phyloP scores from a whole-genome alignment of 2,888 invertebrate genomes.

The Spodoptera exigua region DNA sequence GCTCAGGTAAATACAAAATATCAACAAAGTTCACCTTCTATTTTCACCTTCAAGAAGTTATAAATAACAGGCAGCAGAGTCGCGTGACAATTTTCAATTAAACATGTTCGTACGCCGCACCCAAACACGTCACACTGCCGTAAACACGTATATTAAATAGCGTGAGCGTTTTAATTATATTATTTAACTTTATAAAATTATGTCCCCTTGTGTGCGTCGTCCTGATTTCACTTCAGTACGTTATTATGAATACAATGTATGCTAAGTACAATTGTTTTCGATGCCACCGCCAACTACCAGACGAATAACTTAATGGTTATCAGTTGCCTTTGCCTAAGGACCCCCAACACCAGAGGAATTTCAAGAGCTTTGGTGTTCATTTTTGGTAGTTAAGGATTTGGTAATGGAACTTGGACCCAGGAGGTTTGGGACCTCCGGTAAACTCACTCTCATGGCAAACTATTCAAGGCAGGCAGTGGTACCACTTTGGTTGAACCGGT shows the following conservation, averaged over 20 bases:
- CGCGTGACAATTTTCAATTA: slow-evolving; percentile 73
- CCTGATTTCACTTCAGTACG: slow-evolving; percentile 51
- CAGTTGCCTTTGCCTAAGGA: too few relatives aligned
- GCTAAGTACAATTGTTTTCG: slow-evolving; percentile 3
- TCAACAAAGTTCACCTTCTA: slow-evolving; percentile 35
- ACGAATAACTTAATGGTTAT: too few relatives aligned
- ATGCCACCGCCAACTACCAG: too few relatives aligned
- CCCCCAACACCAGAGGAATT: too few relatives aligned
- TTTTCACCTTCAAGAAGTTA: slow-evolving; percentile 10
- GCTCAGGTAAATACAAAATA: too few relatives aligned
- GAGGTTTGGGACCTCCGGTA: too few relatives aligned
- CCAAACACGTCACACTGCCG: slow-evolving; percentile 60
- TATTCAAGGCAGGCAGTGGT: too few relatives aligned
- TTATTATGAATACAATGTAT: slow-evolving; percentile 20
- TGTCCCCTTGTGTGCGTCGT: slow-evolving; percentile 48
- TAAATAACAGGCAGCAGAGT: slow-evolving; percentile 49
- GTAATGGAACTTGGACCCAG: too few relatives aligned
- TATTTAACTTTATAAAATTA: slow-evolving; percentile 62
- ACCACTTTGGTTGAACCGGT: too few relatives aligned
- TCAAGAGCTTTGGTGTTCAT: too few relatives aligned
- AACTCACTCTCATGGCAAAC: too few relatives aligned
- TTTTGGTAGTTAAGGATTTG: too few relatives aligned
- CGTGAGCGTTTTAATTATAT: slow-evolving; percentile 61
- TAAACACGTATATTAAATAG: slow-evolving; percentile 65
- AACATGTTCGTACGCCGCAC: slow-evolving; percentile 61